Conservation (phyloP, 2,888 invertebrate genomes). For the Melangyna quadrimaculata region DNA sequence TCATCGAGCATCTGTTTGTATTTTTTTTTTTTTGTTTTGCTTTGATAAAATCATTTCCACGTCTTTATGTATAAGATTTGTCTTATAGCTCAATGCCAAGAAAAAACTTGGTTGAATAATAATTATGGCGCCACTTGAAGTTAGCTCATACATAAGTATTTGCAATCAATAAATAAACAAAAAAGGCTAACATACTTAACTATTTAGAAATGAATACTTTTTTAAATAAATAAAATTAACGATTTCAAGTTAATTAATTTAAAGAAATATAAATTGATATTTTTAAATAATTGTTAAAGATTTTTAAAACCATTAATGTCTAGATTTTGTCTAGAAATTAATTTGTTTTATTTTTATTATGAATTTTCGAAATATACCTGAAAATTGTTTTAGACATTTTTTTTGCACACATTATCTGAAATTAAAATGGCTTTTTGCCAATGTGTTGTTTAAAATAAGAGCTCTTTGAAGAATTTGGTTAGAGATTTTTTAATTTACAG, state of each 20-base stretch:
- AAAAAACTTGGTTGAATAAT: constrained; percentile 2
- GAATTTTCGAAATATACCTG: background rate
- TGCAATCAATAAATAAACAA: constrained; percentile 22
- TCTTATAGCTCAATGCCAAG: constrained; percentile 29
- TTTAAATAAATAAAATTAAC: background rate
- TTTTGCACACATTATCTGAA: background rate
- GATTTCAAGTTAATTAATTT: background rate
- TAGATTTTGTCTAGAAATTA: constrained; percentile 34
- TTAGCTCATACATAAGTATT: background rate
- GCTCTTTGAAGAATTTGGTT: background rate
- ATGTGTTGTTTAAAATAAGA: constrained; percentile 1
- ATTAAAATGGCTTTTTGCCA: background rate
- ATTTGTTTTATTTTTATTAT: constrained; percentile 5
- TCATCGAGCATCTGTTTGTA: constrained; percentile 35
- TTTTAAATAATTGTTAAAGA: background rate
- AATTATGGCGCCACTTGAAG: constrained; percentile 48
- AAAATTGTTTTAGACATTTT: background rate
- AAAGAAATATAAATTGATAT: background rate
- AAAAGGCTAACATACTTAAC: constrained; percentile 14
- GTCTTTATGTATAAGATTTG: background rate
- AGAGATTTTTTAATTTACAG: background rate
- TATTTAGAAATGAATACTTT: background rate
- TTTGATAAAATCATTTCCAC: background rate
- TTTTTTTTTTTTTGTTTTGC: background rate
- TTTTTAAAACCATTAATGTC: constrained; percentile 17